phyloP scores from a whole-genome alignment of 2,888 invertebrate species.

The Plagiodera versicolora region DNA sequence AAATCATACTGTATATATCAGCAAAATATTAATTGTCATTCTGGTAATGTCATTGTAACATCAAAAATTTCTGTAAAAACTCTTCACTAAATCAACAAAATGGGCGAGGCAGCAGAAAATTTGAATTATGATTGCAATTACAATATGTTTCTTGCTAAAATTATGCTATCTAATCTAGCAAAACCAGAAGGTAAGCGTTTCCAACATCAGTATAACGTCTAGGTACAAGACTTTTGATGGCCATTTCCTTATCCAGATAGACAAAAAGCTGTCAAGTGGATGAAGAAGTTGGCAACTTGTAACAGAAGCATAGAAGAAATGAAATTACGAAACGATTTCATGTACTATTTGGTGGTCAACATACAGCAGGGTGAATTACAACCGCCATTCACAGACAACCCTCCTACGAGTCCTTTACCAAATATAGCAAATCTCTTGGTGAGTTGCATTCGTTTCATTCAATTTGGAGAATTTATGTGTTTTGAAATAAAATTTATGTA shows the following conservation, averaged over 20 bases:
- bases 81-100: conserved; percentile 37
- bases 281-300: conserved; percentile 56
- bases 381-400: conserved; percentile 57
- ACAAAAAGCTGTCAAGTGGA: conserved; percentile 56
- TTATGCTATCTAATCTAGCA: conserved; percentile 53
- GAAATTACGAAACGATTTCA: conserved; percentile 59
- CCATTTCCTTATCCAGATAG: conserved; percentile 50
- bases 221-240: conserved; percentile 1
- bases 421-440: conserved; percentile 55
- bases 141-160: conserved; percentile 57
- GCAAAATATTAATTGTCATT: conserved; percentile 17
- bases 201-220: not conserved
- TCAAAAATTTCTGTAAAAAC: conserved; percentile 27
- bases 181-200: conserved; percentile 38
- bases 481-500: not conserved
- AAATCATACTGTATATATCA: not conserved
- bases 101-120: conserved; percentile 53
- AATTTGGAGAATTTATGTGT: too few species aligned
- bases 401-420: conserved; percentile 55
- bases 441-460: conserved; percentile 21
- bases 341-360: conserved; percentile 58
- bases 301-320: conserved; percentile 57
- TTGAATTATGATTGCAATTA: conserved; percentile 60
- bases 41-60: conserved; percentile 23
- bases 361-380: conserved; percentile 56